Percentiles rank a stretch among this genome's conserved stretches.
phyloP scores from a whole-genome alignment of 2,888 invertebrate species.

The Ypsolopha scabrella region DNA sequence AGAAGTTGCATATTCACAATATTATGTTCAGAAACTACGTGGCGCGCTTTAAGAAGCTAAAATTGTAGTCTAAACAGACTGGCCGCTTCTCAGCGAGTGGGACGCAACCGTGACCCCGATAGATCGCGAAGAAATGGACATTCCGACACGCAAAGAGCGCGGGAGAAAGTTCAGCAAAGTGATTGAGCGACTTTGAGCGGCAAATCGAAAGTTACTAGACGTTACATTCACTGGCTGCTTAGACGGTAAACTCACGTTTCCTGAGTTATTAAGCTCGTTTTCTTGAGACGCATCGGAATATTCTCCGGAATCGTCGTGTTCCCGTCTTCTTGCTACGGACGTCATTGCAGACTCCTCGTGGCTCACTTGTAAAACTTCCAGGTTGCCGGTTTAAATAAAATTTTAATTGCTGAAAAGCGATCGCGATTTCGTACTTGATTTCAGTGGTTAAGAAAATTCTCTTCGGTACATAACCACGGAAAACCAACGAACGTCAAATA shows the following conservation, averaged over 20 bases:
- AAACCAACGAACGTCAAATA: too few relatives aligned
- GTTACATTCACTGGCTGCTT: conserved; percentile 9
- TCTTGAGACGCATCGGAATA: conserved; percentile 64
- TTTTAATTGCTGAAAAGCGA: too few relatives aligned
- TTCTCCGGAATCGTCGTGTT: conserved; percentile 58
- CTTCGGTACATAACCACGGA: too few relatives aligned
- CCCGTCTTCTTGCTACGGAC: conserved; percentile 46
- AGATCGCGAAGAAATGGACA: conserved; percentile 59
- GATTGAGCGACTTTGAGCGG: conserved; percentile 37
- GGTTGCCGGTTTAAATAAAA: conserved; percentile 29
- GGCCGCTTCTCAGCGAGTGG: conserved; percentile 46
- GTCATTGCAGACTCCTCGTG: conserved; percentile 61
- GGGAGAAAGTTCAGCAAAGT: conserved; percentile 56
- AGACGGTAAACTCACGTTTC: conserved; percentile 46
- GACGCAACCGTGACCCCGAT: conserved; percentile 61
- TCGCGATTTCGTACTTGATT: too few relatives aligned
- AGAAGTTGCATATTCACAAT: conserved; percentile 44
- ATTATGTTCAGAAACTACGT: conserved; percentile 24
- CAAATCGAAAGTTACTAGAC: conserved; percentile 50
- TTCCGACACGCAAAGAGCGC: conserved; percentile 54
- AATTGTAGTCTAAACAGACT: conserved; percentile 32
- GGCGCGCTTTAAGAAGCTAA: conserved; percentile 22
- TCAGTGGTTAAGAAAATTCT: too few relatives aligned
- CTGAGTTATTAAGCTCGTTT: conserved; percentile 52
- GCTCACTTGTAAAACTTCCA: conserved; percentile 57